A percentile compares a stretch with the other conserved stretches of the same genome.
Conservation (phyloP, 2,113 vertebrate genomes). For the Pelobates fuscus region DNA sequence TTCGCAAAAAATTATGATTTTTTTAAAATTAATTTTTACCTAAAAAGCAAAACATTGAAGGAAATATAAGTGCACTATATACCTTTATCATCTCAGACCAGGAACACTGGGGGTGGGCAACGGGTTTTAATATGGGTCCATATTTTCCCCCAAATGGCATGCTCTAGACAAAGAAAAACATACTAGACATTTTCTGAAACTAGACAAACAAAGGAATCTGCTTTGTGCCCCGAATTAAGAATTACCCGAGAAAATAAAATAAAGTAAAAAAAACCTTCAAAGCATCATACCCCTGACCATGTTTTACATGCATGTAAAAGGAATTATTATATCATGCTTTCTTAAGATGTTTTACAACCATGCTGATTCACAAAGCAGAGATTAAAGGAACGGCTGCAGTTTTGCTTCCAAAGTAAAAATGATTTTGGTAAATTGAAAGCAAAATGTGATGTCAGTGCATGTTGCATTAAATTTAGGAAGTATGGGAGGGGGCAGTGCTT, state of each 20-base stretch:
- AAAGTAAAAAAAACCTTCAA: slow-evolving; percentile 20
- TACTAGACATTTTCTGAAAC: slow-evolving; percentile 52
- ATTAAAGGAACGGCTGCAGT: slow-evolving; percentile 7
- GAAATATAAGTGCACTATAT: slow-evolving; percentile 50
- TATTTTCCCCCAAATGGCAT: slow-evolving; percentile 52
- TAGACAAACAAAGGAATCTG: slow-evolving; percentile 48
- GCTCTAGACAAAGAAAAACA: slow-evolving; percentile 52
- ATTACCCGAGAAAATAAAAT: slow-evolving; percentile 3
- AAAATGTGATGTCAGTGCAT: not conserved
- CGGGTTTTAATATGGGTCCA: slow-evolving; percentile 51
- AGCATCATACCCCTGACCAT: slow-evolving; percentile 33
- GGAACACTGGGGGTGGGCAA: slow-evolving; percentile 51
- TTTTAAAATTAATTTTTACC: slow-evolving; percentile 30
- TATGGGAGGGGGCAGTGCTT: slow-evolving; percentile 33
- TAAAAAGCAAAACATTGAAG: slow-evolving; percentile 45
- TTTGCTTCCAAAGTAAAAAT: not conserved
- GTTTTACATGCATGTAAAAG: slow-evolving; percentile 28
- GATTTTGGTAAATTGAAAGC: not conserved
- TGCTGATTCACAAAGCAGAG: slow-evolving; percentile 3
- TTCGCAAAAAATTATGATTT: not conserved
- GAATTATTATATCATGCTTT: slow-evolving; percentile 5
- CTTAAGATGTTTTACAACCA: no score
- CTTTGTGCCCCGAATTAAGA: slow-evolving; percentile 25
- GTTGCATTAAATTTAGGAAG: not conserved
- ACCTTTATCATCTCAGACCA: slow-evolving; percentile 52